Percentiles rank a stretch among this genome's conserved stretches.
Evolutionary conservation across 2,888 invertebrate species (phyloP).

Genomic region (Nephrotoma flavescens): DNA sequence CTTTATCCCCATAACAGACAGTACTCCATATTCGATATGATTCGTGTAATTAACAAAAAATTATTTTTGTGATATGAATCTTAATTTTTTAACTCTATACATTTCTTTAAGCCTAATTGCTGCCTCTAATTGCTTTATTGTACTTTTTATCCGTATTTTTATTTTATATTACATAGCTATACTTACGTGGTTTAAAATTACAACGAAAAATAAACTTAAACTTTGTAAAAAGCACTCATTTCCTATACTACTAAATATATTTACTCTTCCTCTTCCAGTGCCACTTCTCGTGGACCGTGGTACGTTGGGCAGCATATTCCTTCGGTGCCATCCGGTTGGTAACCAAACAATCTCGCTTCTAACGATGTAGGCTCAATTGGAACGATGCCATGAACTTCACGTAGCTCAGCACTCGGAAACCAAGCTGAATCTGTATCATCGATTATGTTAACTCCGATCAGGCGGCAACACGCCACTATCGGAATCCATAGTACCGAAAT

Average conservation of each 20-base stretch:
- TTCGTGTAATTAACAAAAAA: neutral
- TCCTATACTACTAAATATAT: neutral
- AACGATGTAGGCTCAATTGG: constrained; percentile 65
- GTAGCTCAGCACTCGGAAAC: constrained; percentile 79
- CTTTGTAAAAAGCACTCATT: neutral
- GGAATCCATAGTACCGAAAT: constrained; percentile 84
- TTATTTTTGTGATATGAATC: neutral
- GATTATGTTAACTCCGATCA: constrained; percentile 62
- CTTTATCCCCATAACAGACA: neutral
- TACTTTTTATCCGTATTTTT: neutral
- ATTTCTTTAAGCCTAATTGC: neutral
- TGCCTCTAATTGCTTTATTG: neutral
- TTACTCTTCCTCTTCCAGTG: constrained; percentile 27
- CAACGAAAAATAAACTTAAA: neutral
- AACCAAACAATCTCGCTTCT: constrained; percentile 70
- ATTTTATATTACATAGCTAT: neutral
- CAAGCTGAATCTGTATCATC: constrained; percentile 83
- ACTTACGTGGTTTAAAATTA: neutral
- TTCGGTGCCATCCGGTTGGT: constrained; percentile 68
- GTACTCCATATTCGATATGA: neutral
- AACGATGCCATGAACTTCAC: constrained; percentile 78
- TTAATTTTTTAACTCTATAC: neutral
- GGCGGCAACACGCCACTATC: constrained; percentile 55
- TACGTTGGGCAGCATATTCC: constrained; percentile 63
- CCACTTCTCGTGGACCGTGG: constrained; percentile 28